A percentile compares a stretch with the other conserved stretches of the same genome.
Evolutionary conservation across 2,888 invertebrate genomes (phyloP).

Genomic region (Pollenia angustigena): DNA sequence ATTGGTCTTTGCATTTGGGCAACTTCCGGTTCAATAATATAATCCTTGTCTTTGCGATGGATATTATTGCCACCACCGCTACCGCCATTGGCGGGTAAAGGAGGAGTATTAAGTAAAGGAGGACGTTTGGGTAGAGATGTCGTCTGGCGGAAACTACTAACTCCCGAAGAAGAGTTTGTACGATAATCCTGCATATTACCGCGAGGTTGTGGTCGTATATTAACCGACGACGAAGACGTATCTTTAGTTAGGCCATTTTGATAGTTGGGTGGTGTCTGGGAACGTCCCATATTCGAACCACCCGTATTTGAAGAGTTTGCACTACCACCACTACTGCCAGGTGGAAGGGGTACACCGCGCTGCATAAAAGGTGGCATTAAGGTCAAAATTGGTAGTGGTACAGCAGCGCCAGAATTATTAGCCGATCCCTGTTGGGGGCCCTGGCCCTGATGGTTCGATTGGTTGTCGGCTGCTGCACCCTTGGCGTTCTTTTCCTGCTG

Average conservation of each 20-base stretch:
- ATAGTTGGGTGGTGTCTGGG: conserved; percentile 77
- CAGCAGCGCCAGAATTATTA: conserved; percentile 79
- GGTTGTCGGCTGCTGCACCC: conserved; percentile 77
- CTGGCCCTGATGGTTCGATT: conserved; percentile 84
- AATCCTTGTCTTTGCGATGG: conserved; percentile 80
- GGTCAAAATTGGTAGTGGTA: conserved; percentile 89
- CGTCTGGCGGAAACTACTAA: conserved; percentile 80
- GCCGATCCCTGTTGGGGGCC: conserved; percentile 84
- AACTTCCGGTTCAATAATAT: conserved; percentile 85
- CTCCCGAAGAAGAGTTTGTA: conserved; percentile 76
- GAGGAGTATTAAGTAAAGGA: conserved; percentile 77
- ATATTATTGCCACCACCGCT: conserved; percentile 65
- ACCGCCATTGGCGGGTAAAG: conserved; percentile 74
- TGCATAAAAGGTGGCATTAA: conserved; percentile 91
- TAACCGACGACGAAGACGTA: conserved; percentile 61
- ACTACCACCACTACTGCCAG: conserved; percentile 71
- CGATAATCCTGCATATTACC: conserved; percentile 76
- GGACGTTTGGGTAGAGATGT: conserved; percentile 82
- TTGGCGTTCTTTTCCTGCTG: conserved; percentile 84
- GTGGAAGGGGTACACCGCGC: conserved; percentile 80
- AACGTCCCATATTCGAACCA: conserved; percentile 64
- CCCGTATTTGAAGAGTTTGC: conserved; percentile 70
- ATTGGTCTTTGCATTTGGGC: conserved; percentile 92
- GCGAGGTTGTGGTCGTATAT: conserved; percentile 66
- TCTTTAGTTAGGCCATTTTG: conserved; percentile 79